Conservation (phyloP, 1,140 invertebrate genomes). For the Macrostomum lignano region DNA sequence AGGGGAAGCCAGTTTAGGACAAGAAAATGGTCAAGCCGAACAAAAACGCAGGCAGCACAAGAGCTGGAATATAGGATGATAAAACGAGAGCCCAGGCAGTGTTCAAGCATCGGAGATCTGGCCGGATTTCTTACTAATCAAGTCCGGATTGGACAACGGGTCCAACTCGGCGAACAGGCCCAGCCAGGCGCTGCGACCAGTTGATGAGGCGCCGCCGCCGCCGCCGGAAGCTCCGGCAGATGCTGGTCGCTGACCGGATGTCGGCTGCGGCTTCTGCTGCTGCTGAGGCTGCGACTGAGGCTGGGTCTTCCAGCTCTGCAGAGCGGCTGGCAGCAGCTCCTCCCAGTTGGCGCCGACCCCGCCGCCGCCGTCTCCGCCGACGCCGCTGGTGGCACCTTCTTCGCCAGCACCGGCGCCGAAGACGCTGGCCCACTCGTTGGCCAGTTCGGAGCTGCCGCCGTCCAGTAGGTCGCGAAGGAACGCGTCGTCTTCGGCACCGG, state of each 20-base stretch:
- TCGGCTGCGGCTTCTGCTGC: no score
- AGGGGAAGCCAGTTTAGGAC: no score
- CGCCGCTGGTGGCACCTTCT: conserved; percentile 6
- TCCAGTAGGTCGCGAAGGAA: conserved; percentile 34
- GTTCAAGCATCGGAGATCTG: conserved; percentile 15
- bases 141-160: conserved; percentile 49
- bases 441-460: conserved; percentile 38
- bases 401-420: conserved; percentile 7
- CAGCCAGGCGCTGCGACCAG: conserved; percentile 52
- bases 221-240: no score
- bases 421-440: conserved; percentile 33
- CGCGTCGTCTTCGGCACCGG: neutral
- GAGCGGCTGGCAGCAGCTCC: neutral
- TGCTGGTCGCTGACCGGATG: no score
- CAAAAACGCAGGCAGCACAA: no score
- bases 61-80: no score
- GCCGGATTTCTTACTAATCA: conserved; percentile 29
- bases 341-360: neutral
- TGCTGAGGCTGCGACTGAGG: no score
- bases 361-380: no score
- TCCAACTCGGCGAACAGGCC: conserved; percentile 71
- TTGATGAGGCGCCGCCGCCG: no score
- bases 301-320: no score
- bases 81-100: no score
- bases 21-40: no score